A percentile compares a stretch with the other conserved stretches of the same genome.
These are phyloP conservation scores for Hirtodrosophila alboralis DNA, from an alignment of 2,888 invertebrate species.

Conservation along the genomic window DNA sequence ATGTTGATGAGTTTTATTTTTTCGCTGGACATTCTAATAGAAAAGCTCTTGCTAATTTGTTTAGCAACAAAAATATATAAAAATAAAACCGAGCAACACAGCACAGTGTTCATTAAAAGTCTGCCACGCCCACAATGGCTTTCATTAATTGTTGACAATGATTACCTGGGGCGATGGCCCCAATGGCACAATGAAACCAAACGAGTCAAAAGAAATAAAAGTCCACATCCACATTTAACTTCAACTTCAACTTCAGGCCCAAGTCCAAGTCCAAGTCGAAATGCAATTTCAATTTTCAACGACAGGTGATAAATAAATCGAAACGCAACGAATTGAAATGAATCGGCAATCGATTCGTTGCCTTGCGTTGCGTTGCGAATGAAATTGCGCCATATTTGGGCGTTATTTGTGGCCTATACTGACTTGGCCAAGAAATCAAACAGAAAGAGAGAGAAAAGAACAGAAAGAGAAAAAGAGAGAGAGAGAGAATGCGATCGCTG, in stretches of 20 bases:
- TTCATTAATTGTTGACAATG: slow-evolving; percentile 80
- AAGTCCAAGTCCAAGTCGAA: slow-evolving; percentile 27
- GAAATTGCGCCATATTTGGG: slow-evolving; percentile 79
- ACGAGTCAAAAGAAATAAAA: slow-evolving; percentile 14
- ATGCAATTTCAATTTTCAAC: slow-evolving; percentile 81
- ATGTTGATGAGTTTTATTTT: slow-evolving; percentile 81
- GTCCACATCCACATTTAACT: neutral
- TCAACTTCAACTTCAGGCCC: slow-evolving; percentile 73
- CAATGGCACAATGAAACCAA: slow-evolving; percentile 28
- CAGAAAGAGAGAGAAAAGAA: no score
- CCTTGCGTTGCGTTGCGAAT: slow-evolving; percentile 61
- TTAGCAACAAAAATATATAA: neutral
- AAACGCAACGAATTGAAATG: slow-evolving; percentile 76
- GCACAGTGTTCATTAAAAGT: slow-evolving; percentile 65
- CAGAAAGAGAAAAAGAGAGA: neutral
- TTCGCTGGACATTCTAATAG: slow-evolving; percentile 64
- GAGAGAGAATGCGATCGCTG: neutral
- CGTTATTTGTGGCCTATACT: slow-evolving; percentile 71
- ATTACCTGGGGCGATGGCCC: slow-evolving; percentile 68
- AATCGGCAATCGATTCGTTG: slow-evolving; percentile 69
- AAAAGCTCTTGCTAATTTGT: slow-evolving; percentile 64
- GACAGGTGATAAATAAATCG: slow-evolving; percentile 84
- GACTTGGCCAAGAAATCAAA: slow-evolving; percentile 22
- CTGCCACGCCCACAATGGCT: slow-evolving; percentile 69
- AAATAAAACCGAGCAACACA: slow-evolving; percentile 5